These are phyloP conservation scores for Drosophila fungiperda DNA, from an alignment of 2,888 invertebrate species.

Conservation along the genomic window DNA sequence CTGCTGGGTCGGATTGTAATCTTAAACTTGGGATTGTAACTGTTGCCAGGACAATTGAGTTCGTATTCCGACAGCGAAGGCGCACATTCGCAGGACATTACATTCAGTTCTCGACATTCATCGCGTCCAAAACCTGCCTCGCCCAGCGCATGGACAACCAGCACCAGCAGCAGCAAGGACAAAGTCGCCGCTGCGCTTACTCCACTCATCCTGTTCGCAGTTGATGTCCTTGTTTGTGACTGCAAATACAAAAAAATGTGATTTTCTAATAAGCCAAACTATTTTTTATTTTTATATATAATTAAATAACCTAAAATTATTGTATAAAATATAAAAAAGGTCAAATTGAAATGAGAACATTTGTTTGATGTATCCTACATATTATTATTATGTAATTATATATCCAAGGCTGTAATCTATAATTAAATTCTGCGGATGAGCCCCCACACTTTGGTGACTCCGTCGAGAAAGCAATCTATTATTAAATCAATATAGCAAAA, in stretches of 20 bases:
- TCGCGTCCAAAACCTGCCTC: slow-evolving; percentile 66
- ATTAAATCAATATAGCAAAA: not conserved
- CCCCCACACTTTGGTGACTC: not conserved
- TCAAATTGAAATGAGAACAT: not conserved
- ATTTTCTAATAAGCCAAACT: not conserved
- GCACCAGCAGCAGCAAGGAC: slow-evolving; percentile 45
- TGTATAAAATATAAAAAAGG: not conserved
- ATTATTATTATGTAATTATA: not conserved
- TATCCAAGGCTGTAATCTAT: not conserved
- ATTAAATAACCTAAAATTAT: too few relatives aligned
- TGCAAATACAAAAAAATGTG: not conserved
- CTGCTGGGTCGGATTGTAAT: slow-evolving; percentile 78
- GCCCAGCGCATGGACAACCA: slow-evolving; percentile 39
- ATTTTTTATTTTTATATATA: too few relatives aligned
- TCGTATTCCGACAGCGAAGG: slow-evolving; percentile 81
- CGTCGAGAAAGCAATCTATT: not conserved
- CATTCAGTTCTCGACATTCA: slow-evolving; percentile 77
- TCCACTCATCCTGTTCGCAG: slow-evolving; percentile 19
- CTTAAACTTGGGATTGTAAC: slow-evolving; percentile 79
- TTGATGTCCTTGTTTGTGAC: slow-evolving; percentile 2
- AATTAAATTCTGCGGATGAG: not conserved
- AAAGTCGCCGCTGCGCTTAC: slow-evolving; percentile 35
- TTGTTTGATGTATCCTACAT: not conserved
- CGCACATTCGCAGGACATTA: slow-evolving; percentile 79
- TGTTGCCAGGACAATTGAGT: slow-evolving; percentile 81